A percentile compares a stretch with the other conserved stretches of the same genome.
Conservation (phyloP, 92 coral and sea anemone genomes). For the Epizoanthus ramosus region DNA sequence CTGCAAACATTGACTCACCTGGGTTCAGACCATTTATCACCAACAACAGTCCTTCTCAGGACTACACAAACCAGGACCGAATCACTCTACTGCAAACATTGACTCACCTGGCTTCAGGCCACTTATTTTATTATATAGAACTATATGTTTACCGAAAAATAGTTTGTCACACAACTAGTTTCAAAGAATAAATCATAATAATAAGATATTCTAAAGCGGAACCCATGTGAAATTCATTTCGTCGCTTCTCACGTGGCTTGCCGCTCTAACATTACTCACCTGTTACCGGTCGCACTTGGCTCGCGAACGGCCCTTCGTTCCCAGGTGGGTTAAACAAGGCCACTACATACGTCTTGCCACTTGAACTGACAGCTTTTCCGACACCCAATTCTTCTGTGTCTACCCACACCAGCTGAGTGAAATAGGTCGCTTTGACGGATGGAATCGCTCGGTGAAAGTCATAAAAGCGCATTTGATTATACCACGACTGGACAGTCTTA, state of each 20-base stretch:
- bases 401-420: constrained; percentile 90
- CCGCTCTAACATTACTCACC: constrained; percentile 47
- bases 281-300: constrained; percentile 85
- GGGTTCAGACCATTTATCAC: too few species aligned
- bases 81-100: too few species aligned
- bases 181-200: too few species aligned
- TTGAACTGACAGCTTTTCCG: constrained; percentile 70
- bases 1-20: too few species aligned
- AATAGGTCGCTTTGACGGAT: constrained; percentile 70
- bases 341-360: constrained; percentile 79
- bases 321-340: constrained; percentile 87
- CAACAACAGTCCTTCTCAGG: too few species aligned
- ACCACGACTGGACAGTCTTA: constrained; percentile 82
- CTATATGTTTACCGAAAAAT: too few species aligned
- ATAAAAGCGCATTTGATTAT: constrained; percentile 84
- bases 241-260: neutral
- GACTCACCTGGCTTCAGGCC: too few species aligned
- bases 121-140: too few species aligned
- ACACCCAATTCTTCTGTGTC: constrained; percentile 76
- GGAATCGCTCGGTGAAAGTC: constrained; percentile 72
- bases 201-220: neutral
- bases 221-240: neutral
- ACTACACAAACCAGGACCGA: too few species aligned
- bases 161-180: too few species aligned
- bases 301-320: constrained; percentile 48